A percentile compares a stretch with the other conserved stretches of the same genome.
phyloP scores from a whole-genome alignment of 2,888 invertebrate species.

The Lydus trimaculatus region DNA sequence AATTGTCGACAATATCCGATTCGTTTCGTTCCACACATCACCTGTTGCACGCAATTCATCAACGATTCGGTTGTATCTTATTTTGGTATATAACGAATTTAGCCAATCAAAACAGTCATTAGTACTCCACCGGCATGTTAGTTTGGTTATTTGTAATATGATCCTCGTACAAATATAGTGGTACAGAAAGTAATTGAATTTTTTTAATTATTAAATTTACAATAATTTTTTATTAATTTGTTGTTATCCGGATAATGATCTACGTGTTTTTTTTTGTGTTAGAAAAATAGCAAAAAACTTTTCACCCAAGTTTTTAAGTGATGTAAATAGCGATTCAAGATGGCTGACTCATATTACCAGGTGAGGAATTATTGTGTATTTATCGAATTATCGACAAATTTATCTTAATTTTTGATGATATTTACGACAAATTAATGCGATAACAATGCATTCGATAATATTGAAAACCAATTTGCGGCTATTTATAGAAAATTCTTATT shows the following conservation, averaged over 20 bases:
- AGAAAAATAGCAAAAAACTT: slow-evolving; percentile 18
- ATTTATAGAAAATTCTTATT: neutral
- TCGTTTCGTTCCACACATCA: neutral
- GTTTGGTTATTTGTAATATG: slow-evolving; percentile 32
- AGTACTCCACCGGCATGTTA: slow-evolving; percentile 37
- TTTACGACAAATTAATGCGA: neutral
- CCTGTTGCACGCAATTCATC: neutral
- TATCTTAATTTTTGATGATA: slow-evolving; percentile 12
- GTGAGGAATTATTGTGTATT: slow-evolving; percentile 58
- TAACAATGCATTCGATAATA: neutral
- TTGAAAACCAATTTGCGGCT: neutral
- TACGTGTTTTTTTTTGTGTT: neutral
- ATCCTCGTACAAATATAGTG: slow-evolving; percentile 30
- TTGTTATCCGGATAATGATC: neutral
- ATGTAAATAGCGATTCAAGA: slow-evolving; percentile 61
- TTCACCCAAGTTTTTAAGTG: slow-evolving; percentile 32
- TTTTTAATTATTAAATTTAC: slow-evolving; percentile 15
- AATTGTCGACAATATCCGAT: neutral
- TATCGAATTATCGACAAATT: slow-evolving; percentile 26
- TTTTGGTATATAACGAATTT: neutral
- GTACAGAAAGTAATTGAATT: slow-evolving; percentile 16
- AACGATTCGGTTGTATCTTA: neutral
- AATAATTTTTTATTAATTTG: slow-evolving; percentile 15
- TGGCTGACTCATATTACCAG: slow-evolving; percentile 74
- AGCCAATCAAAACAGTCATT: slow-evolving; percentile 29